Evolutionary conservation across 2,888 invertebrate genomes (phyloP).

Genomic region (Caenorhabditis uteleia): DNA sequence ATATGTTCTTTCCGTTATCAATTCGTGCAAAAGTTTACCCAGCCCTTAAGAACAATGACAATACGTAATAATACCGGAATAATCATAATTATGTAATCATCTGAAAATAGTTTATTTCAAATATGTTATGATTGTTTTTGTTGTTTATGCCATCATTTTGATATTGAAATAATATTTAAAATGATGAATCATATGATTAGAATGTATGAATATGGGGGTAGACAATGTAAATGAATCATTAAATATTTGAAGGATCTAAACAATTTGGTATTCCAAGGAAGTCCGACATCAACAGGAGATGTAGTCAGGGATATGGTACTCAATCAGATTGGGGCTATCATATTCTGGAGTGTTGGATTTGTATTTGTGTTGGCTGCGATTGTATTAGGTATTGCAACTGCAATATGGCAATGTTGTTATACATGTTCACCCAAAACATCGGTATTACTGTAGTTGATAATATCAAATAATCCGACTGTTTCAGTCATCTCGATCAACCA

Average conservation of each 20-base stretch:
- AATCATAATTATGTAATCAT: too few relatives aligned
- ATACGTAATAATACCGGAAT: too few relatives aligned
- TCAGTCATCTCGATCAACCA: too few relatives aligned
- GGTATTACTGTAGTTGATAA: too few relatives aligned
- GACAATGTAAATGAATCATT: not conserved
- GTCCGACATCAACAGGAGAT: conserved; percentile 11
- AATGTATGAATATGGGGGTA: not conserved
- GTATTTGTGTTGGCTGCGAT: conserved; percentile 35
- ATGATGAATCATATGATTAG: too few relatives aligned
- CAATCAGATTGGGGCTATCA: conserved; percentile 42
- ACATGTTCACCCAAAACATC: conserved; percentile 34
- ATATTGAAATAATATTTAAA: too few relatives aligned
- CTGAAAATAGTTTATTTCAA: too few relatives aligned
- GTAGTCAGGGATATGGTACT: conserved; percentile 37
- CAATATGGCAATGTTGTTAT: conserved; percentile 35
- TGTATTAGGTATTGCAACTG: conserved; percentile 33
- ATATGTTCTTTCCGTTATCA: not conserved
- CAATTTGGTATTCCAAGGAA: conserved; percentile 16
- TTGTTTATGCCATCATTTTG: too few relatives aligned
- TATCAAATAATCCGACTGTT: too few relatives aligned
- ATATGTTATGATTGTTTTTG: too few relatives aligned
- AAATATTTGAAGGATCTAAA: conserved; percentile 31
- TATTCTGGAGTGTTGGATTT: conserved; percentile 45
- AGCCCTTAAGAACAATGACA: too few relatives aligned
- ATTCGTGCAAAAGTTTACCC: not conserved